Evolutionary conservation across 2,113 vertebrate species (phyloP), one percentile per base, ranked within the genome.

Genomic region (Sorex araneus): DNA sequence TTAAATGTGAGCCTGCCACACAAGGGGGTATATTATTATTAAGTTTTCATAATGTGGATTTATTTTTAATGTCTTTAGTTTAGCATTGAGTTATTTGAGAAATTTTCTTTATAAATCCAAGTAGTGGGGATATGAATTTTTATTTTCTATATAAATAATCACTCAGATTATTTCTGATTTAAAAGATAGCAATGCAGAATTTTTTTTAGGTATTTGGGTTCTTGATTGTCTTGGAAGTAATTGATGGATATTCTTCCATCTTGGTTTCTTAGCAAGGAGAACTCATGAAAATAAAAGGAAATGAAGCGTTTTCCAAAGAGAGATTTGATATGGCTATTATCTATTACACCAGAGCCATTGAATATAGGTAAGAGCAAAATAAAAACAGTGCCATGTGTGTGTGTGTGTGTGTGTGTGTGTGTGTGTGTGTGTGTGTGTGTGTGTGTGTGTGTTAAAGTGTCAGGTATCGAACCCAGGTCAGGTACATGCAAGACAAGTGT

Each of bases 321-420:
- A 97, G 98, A 23, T 99, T 98, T 93, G 95, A 97, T 70, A 30
- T 80, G 30, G 99, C 99, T 73, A 96, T 99, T 2, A 80, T 96
- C 30, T 98, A 95, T 34, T 99, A 99, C 94, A 98, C 98, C 43
- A 98, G 97, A 98, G 99, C 99, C 95, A 98, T 99, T 88, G 97
- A 98, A 87, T 97, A 89, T 70, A 98, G 98, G 99, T 99, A 97
- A 98, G 96, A 34, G 28, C 87, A 67, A 45, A 79, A 5, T 50
- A 50, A 50, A 50, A 50, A 50, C 47, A 50, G 10, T 50, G 47
- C 47, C 9, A 6, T 50, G 10, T 50, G 10, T 50, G 47, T 50
- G 47, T 50, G 47, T 50, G 47, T 50, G 47, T 50, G 45, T 47
- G 45, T 47, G 45, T 47, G 45, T 47, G 45, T 47, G 45, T 47